phyloP scores from a whole-genome alignment of 2,113 vertebrate species.

The Sakesphorus luctuosus region DNA sequence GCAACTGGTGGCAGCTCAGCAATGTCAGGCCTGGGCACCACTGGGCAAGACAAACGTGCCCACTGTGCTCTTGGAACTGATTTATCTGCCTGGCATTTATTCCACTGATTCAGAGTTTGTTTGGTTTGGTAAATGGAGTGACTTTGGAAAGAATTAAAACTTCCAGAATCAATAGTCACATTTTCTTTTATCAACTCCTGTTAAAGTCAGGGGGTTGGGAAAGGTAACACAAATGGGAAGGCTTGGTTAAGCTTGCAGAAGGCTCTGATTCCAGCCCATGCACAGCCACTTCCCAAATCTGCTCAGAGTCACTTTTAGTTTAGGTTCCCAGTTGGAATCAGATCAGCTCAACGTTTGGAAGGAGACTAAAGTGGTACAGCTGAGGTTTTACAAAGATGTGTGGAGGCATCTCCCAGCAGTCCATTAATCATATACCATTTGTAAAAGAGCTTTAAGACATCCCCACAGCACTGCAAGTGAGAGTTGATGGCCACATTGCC shows the following conservation, averaged over 20 bases:
- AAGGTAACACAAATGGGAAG: not conserved
- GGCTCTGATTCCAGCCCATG: not conserved
- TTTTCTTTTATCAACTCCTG: not conserved
- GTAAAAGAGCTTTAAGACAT: not conserved
- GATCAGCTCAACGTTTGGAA: constrained; percentile 53
- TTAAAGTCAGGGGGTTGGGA: not conserved
- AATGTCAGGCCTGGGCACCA: not conserved
- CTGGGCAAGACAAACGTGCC: not conserved
- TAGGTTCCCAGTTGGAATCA: not conserved
- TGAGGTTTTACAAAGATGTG: constrained; percentile 17
- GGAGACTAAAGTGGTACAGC: not conserved
- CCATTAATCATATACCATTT: not conserved
- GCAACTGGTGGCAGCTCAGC: not conserved
- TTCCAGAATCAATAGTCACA: not conserved
- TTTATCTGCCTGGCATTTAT: not conserved
- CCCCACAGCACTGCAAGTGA: not conserved
- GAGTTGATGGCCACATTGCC: not conserved
- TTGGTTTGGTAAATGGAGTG: not conserved
- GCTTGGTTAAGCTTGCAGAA: not conserved
- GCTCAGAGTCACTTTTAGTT: not conserved
- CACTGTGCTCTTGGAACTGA: not conserved
- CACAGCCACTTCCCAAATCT: not conserved
- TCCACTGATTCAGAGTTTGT: not conserved
- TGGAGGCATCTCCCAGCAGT: not conserved
- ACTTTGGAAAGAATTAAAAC: not conserved